Percentiles rank a stretch among this genome's conserved stretches.
Conservation (phyloP, 2,888 invertebrate genomes). For the Tinea semifulvella region DNA sequence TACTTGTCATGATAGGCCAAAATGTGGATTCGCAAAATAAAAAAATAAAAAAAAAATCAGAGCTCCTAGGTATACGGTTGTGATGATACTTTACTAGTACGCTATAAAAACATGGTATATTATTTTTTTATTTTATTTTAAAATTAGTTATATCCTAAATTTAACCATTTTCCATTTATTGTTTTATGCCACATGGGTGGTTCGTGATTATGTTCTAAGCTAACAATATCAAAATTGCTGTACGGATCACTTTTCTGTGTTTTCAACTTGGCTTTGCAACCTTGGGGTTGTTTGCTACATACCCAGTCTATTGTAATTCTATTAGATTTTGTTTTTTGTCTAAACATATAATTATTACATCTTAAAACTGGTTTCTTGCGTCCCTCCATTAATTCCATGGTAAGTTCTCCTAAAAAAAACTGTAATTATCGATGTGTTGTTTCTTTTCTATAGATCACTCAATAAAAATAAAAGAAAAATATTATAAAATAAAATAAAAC, state of each 20-base stretch:
- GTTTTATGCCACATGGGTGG: background rate
- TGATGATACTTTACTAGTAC: no score
- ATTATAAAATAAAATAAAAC: no score
- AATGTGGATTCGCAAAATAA: no score
- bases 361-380: background rate
- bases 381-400: background rate
- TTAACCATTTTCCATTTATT: background rate
- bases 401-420: background rate
- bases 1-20: no score
- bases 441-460: no score
- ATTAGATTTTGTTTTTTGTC: background rate
- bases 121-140: no score
- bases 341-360: background rate
- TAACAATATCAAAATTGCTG: background rate
- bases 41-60: no score
- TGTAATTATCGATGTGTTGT: no score
- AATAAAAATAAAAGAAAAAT: no score
- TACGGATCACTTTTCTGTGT: background rate
- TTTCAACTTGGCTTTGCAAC: background rate
- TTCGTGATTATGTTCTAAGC: background rate
- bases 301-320: background rate
- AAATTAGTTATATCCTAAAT: no score
- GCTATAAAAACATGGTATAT: no score
- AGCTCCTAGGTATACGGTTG: no score
- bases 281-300: background rate